These are phyloP conservation scores for Loris lydekkerianus DNA, from an alignment of 2,797 vertebrate genomes.

Conservation along the genomic window DNA sequence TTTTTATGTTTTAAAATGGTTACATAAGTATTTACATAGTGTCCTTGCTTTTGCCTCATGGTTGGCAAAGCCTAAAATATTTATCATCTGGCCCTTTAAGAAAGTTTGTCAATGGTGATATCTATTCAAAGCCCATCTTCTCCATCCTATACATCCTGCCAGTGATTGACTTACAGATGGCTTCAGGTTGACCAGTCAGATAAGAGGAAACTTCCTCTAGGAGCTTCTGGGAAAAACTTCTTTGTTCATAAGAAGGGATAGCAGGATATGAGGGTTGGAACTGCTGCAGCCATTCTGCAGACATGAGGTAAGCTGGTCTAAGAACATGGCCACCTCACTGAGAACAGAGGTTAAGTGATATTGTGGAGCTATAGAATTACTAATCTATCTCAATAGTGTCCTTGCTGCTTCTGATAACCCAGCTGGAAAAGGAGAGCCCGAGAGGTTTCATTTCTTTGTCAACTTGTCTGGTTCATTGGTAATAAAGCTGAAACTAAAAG, in stretches of 20 bases:
- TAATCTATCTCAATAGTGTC: background rate
- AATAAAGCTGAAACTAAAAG: background rate
- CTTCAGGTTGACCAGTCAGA: background rate
- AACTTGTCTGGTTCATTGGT: background rate
- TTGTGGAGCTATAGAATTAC: background rate
- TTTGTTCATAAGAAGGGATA: slow-evolving; percentile 6
- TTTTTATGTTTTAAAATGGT: slow-evolving; percentile 31
- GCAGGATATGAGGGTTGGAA: background rate
- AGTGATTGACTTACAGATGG: background rate
- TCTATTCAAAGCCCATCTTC: slow-evolving; percentile 20
- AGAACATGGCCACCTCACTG: background rate
- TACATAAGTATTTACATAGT: background rate
- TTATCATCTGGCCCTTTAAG: background rate
- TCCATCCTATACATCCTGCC: background rate
- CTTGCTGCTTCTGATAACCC: background rate
- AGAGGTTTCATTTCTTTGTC: background rate
- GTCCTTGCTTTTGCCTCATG: background rate
- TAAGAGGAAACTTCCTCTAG: background rate
- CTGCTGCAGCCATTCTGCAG: background rate
- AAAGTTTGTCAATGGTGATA: background rate
- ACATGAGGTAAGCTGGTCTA: background rate
- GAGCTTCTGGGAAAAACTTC: background rate
- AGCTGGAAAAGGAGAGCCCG: background rate
- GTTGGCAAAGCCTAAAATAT: background rate
- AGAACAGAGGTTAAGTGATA: background rate